A percentile compares a stretch with the other conserved stretches of the same genome.
These are phyloP conservation scores for Poecilia picta DNA, from an alignment of 2,797 vertebrate genomes.

Conservation along the genomic window DNA sequence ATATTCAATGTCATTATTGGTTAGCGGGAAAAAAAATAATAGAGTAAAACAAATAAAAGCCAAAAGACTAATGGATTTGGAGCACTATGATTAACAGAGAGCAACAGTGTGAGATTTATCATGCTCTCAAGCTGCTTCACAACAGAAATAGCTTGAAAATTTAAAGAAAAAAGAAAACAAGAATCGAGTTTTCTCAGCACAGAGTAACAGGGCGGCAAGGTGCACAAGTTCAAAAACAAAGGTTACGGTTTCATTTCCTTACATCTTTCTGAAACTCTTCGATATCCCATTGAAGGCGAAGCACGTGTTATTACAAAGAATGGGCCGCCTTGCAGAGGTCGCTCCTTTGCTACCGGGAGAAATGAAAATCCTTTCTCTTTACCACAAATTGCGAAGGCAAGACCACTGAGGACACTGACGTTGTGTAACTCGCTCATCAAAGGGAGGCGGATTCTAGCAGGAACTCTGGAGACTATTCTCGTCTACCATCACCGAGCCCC, in stretches of 20 bases:
- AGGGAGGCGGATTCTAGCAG: conserved; percentile 56
- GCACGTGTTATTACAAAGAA: conserved; percentile 23
- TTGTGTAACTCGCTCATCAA: conserved; percentile 65
- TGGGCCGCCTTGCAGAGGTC: conserved; percentile 5
- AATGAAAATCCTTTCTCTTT: conserved; percentile 44
- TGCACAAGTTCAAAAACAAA: conserved; percentile 1
- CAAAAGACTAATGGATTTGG: conserved; percentile 35
- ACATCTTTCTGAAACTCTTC: conserved; percentile 27
- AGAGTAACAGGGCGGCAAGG: conserved; percentile 7
- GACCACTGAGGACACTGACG: conserved; percentile 54
- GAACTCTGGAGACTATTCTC: conserved; percentile 57
- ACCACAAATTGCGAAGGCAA: conserved; percentile 35
- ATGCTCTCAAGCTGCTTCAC: conserved; percentile 32
- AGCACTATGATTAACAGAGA: too few relatives aligned
- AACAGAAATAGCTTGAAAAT: conserved; percentile 32
- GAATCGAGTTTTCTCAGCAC: conserved; percentile 22
- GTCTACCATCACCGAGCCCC: conserved; percentile 55
- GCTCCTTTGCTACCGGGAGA: conserved; percentile 50
- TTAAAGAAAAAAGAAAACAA: conserved; percentile 37
- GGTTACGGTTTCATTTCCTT: conserved; percentile 37
- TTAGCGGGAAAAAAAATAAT: conserved; percentile 4
- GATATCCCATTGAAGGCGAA: conserved; percentile 31
- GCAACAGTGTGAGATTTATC: too few relatives aligned
- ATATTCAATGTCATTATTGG: conserved; percentile 8
- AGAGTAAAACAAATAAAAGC: conserved; percentile 2